Percentiles rank a stretch among this genome's conserved stretches.
Evolutionary conservation across 2,797 vertebrate genomes (phyloP).

Genomic region (Mormyrus proboscirostris): DNA sequence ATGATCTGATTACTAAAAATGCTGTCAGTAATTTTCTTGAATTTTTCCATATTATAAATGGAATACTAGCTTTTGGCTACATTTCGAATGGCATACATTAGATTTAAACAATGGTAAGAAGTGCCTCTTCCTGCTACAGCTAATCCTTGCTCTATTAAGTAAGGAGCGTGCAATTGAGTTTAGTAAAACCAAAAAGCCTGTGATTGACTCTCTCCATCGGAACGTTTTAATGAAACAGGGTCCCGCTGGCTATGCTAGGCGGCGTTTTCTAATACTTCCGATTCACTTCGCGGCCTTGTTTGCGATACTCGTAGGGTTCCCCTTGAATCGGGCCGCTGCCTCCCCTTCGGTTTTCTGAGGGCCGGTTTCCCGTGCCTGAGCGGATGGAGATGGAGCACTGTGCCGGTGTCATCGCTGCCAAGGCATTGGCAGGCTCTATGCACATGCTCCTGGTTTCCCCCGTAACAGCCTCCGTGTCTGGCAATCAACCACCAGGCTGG

Average conservation of each 20-base stretch:
- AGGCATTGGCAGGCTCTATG: neutral
- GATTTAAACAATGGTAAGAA: neutral
- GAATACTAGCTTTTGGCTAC: neutral
- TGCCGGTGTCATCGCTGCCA: neutral
- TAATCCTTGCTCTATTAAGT: neutral
- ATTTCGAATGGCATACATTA: neutral
- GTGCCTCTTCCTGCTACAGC: neutral
- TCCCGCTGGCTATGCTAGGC: neutral
- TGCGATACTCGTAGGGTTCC: neutral
- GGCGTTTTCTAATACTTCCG: conserved; percentile 19
- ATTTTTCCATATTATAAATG: conserved; percentile 3
- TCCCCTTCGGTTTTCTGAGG: neutral
- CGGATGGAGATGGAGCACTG: neutral
- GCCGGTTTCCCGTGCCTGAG: neutral
- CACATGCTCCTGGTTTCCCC: neutral
- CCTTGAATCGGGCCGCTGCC: neutral
- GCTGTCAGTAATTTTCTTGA: neutral
- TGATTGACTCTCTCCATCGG: neutral
- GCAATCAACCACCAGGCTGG: conserved; percentile 13
- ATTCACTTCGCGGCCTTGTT: neutral
- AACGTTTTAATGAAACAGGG: neutral
- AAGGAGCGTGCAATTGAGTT: neutral
- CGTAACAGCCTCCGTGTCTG: conserved; percentile 1
- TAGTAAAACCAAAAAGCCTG: neutral
- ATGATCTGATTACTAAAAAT: neutral